These are phyloP conservation scores for Tichodroma muraria DNA, from an alignment of 2,113 vertebrate species.

Conservation along the genomic window DNA sequence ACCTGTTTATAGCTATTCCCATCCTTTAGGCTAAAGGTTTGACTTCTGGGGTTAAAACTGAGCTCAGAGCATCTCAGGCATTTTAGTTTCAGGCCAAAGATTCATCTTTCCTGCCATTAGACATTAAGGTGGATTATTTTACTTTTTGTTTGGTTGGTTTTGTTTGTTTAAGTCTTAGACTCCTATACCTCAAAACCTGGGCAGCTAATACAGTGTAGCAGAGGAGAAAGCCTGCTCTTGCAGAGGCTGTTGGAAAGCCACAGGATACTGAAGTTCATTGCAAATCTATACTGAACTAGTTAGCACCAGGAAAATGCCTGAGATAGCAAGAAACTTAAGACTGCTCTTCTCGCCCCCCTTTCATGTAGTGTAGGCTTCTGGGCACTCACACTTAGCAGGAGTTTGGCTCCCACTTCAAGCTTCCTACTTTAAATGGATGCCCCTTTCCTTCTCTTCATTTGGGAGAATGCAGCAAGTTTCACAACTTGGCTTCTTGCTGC, in stretches of 20 bases:
- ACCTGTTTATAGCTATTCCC: background rate
- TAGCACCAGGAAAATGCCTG: background rate
- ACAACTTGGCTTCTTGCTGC: background rate
- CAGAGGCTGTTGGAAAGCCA: background rate
- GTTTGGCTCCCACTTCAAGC: background rate
- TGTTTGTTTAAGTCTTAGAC: fast-evolving
- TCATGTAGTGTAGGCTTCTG: background rate
- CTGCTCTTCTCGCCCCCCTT: background rate
- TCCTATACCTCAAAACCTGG: background rate
- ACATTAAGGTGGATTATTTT: background rate
- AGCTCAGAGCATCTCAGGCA: background rate
- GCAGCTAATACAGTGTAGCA: background rate
- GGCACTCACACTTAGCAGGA: background rate
- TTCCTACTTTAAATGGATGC: background rate
- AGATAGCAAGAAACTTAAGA: background rate
- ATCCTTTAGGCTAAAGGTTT: background rate
- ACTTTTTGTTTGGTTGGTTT: background rate
- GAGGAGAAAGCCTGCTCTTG: background rate
- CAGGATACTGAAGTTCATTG: background rate
- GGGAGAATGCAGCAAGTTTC: background rate
- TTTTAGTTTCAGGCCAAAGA: background rate
- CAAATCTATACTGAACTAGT: background rate
- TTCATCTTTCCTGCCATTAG: background rate
- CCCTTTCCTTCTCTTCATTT: background rate
- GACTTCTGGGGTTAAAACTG: background rate